Conservation (phyloP, 2,888 invertebrate species). For the Phasia obesa region DNA sequence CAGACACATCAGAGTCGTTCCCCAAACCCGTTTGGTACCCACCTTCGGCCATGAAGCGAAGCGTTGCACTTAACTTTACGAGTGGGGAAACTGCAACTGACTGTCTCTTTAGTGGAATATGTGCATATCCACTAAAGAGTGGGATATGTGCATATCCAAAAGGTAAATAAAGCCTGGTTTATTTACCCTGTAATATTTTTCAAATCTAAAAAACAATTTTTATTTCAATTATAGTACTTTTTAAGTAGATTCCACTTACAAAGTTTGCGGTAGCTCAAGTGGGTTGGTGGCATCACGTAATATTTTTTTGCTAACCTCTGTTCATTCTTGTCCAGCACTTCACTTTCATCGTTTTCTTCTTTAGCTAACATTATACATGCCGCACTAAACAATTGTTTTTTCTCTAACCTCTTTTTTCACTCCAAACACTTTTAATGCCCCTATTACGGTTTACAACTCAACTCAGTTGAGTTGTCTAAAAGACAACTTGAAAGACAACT, state of each 20-base stretch:
- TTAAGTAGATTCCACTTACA: not conserved
- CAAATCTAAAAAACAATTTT: no score
- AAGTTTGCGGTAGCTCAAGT: no score
- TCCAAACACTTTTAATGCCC: constrained; percentile 4
- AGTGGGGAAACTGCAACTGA: constrained; percentile 33
- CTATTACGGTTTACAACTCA: no score
- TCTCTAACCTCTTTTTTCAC: constrained; percentile 25
- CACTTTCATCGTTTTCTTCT: no score
- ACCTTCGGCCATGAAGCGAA: constrained; percentile 44
- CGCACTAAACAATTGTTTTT: constrained; percentile 28
- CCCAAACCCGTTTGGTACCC: constrained; percentile 12
- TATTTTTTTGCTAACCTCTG: no score
- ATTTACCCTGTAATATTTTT: no score
- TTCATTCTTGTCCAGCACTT: no score
- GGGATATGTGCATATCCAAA: constrained; percentile 17
- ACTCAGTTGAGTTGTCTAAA: no score
- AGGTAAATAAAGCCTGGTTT: constrained; percentile 34
- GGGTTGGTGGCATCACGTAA: no score
- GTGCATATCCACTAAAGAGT: no score
- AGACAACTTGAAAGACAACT: no score
- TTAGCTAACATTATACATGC: no score
- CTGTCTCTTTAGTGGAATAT: constrained; percentile 15
- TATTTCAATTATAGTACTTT: constrained; percentile 19
- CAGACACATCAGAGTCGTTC: not conserved
- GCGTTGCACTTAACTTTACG: constrained; percentile 29